These are phyloP conservation scores for Scaptomyza cyrtandrae DNA, from an alignment of 2,888 invertebrate genomes.

Conservation along the genomic window DNA sequence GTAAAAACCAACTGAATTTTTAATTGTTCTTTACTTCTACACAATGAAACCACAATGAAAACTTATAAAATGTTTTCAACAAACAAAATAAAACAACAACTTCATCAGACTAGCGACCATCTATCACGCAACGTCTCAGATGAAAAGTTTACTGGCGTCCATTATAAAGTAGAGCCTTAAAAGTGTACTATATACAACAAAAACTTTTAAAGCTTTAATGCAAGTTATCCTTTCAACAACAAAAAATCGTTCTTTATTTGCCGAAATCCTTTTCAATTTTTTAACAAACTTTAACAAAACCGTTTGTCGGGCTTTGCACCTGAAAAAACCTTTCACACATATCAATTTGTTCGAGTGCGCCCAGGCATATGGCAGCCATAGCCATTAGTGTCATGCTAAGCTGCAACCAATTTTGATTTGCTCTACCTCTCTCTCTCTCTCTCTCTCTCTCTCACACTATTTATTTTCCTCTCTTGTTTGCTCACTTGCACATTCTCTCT, in stretches of 20 bases:
- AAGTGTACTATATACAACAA: neutral
- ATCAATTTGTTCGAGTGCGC: constrained; percentile 36
- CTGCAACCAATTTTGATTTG: constrained; percentile 53
- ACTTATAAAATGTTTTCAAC: constrained; percentile 26
- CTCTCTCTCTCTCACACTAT: no score
- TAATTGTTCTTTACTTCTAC: constrained; percentile 64
- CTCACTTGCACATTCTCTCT: neutral
- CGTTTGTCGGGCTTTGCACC: constrained; percentile 14
- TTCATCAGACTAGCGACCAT: neutral
- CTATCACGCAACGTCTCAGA: constrained; percentile 1
- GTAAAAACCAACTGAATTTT: constrained; percentile 73
- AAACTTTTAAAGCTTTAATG: neutral
- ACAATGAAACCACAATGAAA: constrained; percentile 43
- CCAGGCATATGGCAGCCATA: constrained; percentile 15
- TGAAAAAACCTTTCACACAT: constrained; percentile 32
- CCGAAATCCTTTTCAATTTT: constrained; percentile 28
- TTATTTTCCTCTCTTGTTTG: neutral
- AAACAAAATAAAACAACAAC: constrained; percentile 11
- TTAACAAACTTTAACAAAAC: constrained; percentile 33
- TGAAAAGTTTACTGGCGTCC: constrained; percentile 18
- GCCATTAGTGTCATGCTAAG: constrained; percentile 55
- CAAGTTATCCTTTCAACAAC: constrained; percentile 10
- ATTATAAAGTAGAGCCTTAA: neutral
- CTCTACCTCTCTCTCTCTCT: neutral
- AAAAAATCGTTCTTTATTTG: constrained; percentile 3